A percentile compares a stretch with the other conserved stretches of the same genome.
These are phyloP conservation scores for Nephrocerus scutellatus DNA, from an alignment of 2,888 invertebrate genomes.

Conservation along the genomic window DNA sequence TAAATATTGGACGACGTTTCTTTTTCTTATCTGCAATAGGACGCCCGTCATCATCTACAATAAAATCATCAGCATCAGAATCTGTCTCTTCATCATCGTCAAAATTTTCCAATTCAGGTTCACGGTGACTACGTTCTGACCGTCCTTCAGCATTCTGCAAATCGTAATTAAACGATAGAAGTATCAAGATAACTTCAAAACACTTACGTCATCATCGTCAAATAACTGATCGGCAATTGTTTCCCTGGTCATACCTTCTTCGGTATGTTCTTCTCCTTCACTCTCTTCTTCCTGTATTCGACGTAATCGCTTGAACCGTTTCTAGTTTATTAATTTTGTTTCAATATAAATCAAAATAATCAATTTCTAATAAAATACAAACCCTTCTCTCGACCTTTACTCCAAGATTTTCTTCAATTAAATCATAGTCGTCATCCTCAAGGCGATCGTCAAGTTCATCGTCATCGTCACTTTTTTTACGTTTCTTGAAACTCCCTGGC, in stretches of 20 bases:
- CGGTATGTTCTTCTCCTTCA: constrained; percentile 72
- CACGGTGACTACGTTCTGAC: constrained; percentile 62
- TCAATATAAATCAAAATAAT: background rate
- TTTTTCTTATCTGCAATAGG: constrained; percentile 77
- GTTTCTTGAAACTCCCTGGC: constrained; percentile 61
- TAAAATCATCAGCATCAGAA: constrained; percentile 91
- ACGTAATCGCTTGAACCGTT: constrained; percentile 77
- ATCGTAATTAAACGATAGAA: constrained; percentile 2
- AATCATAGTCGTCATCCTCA: constrained; percentile 97
- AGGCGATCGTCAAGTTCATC: constrained; percentile 84
- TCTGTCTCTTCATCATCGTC: constrained; percentile 75
- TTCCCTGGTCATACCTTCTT: constrained; percentile 73
- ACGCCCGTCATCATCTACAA: constrained; percentile 91
- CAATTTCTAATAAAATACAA: constrained; percentile 33
- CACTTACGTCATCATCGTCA: constrained; percentile 75
- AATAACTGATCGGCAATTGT: constrained; percentile 86
- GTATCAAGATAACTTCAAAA: too few species aligned
- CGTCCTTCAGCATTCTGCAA: constrained; percentile 69
- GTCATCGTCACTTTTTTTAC: constrained; percentile 76
- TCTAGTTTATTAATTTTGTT: constrained; percentile 49
- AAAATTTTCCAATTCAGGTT: constrained; percentile 59
- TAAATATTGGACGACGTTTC: constrained; percentile 73
- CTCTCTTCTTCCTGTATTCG: constrained; percentile 86
- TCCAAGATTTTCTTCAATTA: constrained; percentile 96
- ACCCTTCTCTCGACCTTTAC: constrained; percentile 85